Evolutionary conservation across 2,888 invertebrate genomes (phyloP), one percentile per base, ranked within the genome.

Genomic region (Sesia apiformis): DNA sequence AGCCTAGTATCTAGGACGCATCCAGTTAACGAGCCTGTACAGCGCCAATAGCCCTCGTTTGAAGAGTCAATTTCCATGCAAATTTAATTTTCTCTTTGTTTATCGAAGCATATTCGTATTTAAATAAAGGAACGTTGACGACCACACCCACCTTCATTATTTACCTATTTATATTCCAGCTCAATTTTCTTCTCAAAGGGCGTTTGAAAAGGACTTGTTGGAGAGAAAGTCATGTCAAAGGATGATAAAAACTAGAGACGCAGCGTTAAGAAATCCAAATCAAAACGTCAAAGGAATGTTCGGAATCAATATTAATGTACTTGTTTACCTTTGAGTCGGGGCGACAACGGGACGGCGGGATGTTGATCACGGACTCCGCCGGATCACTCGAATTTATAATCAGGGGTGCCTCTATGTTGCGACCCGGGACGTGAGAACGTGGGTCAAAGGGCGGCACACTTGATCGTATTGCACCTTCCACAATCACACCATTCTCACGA

Each of bases 271-370:
- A 79, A 77, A 78, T 78, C 70, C 65, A 70, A 73, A 79, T 81
- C 78, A 79, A 79, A 84, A 46, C 70, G 74, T 78, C 81, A 81
- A 81, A 81, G 85, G 46, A 75, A 77, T 75, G 72, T 73, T 67
- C 73, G 76, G 74, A 77, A 85, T 88, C 85, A 86, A 86, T 87
- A 86, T 86, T 88, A 83, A 88, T 84, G 80, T 72, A 72, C 79
- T 81, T 85, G 82, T 86, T 84, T 84, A 81, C 81, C 78, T 84
- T 86, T 86, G 84, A 84, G 77, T 71, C 69, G 72, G 69, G 65
- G 67, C 64, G 46, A 23, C 46, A 8, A 46, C n/a, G 63, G 66
- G 64, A 66, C 67, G 65, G 69, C 69, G 79, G 70, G 74, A 71
- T 72, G 75, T 68, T 72, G 72, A 73, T 76, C 73, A 68, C 70